Percentiles rank a stretch among this genome's conserved stretches.
phyloP scores from a whole-genome alignment of 2,113 vertebrate genomes.

The Seriola aureovittata region DNA sequence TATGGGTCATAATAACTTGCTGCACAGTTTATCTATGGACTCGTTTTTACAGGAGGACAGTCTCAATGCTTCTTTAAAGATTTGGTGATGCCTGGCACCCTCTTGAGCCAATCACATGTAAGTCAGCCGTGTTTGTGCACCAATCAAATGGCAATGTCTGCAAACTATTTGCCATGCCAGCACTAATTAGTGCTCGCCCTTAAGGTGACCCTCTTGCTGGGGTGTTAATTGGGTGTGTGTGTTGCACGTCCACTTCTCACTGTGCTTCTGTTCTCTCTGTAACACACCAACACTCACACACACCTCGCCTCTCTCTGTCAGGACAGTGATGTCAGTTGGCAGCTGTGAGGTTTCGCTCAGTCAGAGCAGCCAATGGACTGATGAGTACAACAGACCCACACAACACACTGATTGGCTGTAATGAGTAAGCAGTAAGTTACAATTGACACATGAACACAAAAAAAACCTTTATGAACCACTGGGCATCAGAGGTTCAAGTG shows the following conservation, averaged over 20 bases:
- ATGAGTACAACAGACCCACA: background rate
- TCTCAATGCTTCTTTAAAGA: background rate
- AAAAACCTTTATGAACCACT: no score
- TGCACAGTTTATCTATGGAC: no score
- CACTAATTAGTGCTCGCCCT: conserved; percentile 58
- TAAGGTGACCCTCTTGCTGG: conserved; percentile 44
- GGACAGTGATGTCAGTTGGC: background rate
- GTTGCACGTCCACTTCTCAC: conserved; percentile 32
- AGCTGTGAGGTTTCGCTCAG: conserved; percentile 24
- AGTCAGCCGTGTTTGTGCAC: background rate
- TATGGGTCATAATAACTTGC: no score
- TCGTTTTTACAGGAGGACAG: no score
- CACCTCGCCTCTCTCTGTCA: background rate
- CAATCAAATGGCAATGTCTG: background rate
- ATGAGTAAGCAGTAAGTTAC: no score
- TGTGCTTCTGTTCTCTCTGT: background rate
- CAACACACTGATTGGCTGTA: no score
- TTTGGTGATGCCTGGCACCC: background rate
- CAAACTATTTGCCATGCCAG: conserved; percentile 1
- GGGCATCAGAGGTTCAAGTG: no score
- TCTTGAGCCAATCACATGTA: background rate
- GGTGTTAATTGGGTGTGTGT: conserved; percentile 65
- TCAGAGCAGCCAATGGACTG: background rate
- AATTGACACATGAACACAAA: background rate
- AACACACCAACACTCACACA: background rate